Conservation (phyloP, 1,140 invertebrate genomes). For the Aplysia californica region DNA sequence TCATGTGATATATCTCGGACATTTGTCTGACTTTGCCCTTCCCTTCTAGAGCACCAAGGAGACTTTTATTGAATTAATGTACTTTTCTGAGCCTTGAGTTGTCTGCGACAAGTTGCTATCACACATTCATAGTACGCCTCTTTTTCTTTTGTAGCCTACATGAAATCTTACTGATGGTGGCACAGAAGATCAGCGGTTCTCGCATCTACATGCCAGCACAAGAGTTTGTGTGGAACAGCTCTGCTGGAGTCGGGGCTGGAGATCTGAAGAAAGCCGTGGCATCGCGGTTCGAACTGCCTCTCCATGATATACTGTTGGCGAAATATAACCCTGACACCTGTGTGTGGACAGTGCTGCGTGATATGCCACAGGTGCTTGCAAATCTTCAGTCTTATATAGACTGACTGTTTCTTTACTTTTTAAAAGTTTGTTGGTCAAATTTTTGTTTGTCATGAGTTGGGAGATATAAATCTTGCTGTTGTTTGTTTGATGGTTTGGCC, state of each 20-base stretch:
- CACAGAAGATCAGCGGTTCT: conserved; percentile 45
- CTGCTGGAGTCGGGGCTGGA: conserved; percentile 37
- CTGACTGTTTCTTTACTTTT: too few species aligned
- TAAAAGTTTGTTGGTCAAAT: too few species aligned
- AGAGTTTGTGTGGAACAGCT: conserved; percentile 58
- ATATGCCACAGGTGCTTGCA: conserved; percentile 29
- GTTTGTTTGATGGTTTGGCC: too few species aligned
- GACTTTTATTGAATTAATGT: too few species aligned
- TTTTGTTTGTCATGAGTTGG: too few species aligned
- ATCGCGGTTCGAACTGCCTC: conserved; percentile 42
- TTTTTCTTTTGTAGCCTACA: conserved; percentile 33
- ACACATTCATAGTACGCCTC: not conserved
- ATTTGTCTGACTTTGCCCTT: too few species aligned
- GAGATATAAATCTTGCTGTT: too few species aligned
- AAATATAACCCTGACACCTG: conserved; percentile 54
- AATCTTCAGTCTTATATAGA: too few species aligned
- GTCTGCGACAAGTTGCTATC: too few species aligned
- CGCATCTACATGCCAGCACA: conserved; percentile 39
- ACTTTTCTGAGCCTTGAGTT: too few species aligned
- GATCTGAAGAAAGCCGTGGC: conserved; percentile 44
- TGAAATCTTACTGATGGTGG: conserved; percentile 45
- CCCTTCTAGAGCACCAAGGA: too few species aligned
- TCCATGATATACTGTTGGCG: conserved; percentile 50
- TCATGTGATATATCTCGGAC: too few species aligned
- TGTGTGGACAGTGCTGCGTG: conserved; percentile 54